Evolutionary conservation across 1,140 invertebrate genomes (phyloP).

Genomic region (Microplitis mediator): DNA sequence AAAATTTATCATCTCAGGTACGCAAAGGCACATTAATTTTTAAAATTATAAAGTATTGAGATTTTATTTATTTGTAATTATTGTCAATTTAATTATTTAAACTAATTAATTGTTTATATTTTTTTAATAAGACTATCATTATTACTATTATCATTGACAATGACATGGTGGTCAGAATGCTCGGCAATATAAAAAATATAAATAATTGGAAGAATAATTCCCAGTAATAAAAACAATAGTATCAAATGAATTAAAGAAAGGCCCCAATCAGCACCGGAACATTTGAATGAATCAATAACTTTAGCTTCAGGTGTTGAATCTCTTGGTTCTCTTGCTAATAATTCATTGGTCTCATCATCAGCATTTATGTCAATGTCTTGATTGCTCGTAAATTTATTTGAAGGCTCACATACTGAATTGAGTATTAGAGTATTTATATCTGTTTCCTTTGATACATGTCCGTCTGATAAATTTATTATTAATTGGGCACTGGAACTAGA

Average conservation of each 20-base stretch:
- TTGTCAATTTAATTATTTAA: background rate
- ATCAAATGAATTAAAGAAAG: constrained; percentile 56
- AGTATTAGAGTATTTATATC: constrained; percentile 56
- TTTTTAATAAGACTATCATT: background rate
- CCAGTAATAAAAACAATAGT: constrained; percentile 51
- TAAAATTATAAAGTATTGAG: constrained; percentile 27
- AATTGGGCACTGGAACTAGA: background rate
- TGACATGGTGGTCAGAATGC: constrained; percentile 32
- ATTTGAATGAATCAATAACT: constrained; percentile 49
- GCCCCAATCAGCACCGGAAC: constrained; percentile 59
- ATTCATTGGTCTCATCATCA: constrained; percentile 42
- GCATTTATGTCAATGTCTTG: constrained; percentile 9
- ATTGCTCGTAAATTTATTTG: constrained; percentile 18
- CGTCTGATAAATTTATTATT: background rate
- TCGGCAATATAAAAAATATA: constrained; percentile 55
- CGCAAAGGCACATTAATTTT: background rate
- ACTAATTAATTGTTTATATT: background rate
- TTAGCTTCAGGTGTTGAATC: constrained; percentile 29
- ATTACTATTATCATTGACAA: background rate
- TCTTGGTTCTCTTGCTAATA: constrained; percentile 39
- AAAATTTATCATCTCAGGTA: background rate
- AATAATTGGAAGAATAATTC: constrained; percentile 55
- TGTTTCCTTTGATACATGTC: constrained; percentile 20
- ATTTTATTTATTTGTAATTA: constrained; percentile 28
- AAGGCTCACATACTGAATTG: constrained; percentile 49